A percentile compares a stretch with the other conserved stretches of the same genome.
Evolutionary conservation across 2,888 invertebrate genomes (phyloP).

Genomic region (Smittia aterrima): DNA sequence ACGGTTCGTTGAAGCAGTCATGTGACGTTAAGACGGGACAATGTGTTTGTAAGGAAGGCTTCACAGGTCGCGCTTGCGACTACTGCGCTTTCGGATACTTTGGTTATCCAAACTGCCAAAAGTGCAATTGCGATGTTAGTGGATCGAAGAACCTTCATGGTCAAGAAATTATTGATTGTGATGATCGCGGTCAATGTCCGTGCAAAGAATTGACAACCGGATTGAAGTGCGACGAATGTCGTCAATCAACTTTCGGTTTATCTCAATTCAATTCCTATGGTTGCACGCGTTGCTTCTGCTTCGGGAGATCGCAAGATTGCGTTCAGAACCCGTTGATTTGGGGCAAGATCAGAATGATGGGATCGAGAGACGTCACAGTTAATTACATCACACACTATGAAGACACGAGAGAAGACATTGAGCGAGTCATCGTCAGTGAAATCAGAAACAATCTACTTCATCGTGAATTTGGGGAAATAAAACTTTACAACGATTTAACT

Average conservation of each 20-base stretch:
- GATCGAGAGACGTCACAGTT: constrained; percentile 56
- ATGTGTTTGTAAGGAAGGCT: constrained; percentile 75
- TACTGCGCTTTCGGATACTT: constrained; percentile 81
- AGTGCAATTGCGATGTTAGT: constrained; percentile 76
- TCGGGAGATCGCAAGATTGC: constrained; percentile 79
- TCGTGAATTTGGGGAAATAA: constrained; percentile 55
- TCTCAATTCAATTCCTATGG: constrained; percentile 75
- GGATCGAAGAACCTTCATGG: constrained; percentile 62
- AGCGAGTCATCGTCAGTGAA: neutral
- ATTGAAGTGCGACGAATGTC: constrained; percentile 78
- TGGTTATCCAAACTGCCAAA: constrained; percentile 83
- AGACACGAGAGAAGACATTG: neutral
- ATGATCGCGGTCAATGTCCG: constrained; percentile 75
- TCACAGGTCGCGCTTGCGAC: constrained; percentile 74
- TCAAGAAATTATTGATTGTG: constrained; percentile 67
- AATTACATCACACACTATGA: constrained; percentile 46
- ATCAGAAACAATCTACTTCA: constrained; percentile 43
- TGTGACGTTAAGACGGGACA: constrained; percentile 59
- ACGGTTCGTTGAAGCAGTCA: constrained; percentile 61
- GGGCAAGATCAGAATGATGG: constrained; percentile 69
- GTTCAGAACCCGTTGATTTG: constrained; percentile 78
- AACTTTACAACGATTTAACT: constrained; percentile 60
- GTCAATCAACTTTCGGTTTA: constrained; percentile 82
- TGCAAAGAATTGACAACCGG: constrained; percentile 89
- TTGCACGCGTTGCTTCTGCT: constrained; percentile 96